These are phyloP conservation scores for Lathamus discolor DNA, from an alignment of 2,113 vertebrate genomes.

Conservation along the genomic window DNA sequence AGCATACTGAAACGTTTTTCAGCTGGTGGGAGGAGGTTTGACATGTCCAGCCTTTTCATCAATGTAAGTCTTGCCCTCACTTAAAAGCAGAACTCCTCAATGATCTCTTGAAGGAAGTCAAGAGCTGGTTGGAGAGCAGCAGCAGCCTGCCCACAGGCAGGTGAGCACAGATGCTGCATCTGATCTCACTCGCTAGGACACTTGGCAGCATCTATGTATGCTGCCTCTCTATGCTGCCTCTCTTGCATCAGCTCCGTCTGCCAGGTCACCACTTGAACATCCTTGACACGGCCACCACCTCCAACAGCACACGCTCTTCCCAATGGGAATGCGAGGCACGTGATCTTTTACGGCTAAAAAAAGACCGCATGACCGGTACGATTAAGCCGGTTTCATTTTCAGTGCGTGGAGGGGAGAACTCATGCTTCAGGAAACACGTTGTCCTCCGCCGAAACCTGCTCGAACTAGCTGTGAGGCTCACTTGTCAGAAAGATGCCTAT, in stretches of 20 bases:
- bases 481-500: neutral
- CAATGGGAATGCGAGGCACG: neutral
- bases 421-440: neutral
- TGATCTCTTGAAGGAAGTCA: neutral
- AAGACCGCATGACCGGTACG: fast-evolving
- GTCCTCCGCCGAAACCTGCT: neutral
- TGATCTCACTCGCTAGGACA: neutral
- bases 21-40: neutral
- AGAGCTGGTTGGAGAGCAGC: neutral
- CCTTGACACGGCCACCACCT: neutral
- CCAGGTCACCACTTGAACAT: neutral
- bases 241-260: neutral
- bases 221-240: neutral
- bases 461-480: neutral
- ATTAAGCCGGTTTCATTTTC: conserved; percentile 20
- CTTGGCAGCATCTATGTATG: neutral
- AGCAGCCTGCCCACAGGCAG: neutral
- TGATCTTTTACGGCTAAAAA: neutral
- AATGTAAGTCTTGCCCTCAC: neutral
- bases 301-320: neutral
- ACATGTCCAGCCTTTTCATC: neutral
- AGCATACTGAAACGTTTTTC: neutral
- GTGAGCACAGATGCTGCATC: neutral
- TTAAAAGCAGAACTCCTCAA: neutral
- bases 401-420: fast-evolving